These are phyloP conservation scores for Agrochola lota DNA, from an alignment of 2,888 invertebrate species.

Conservation along the genomic window DNA sequence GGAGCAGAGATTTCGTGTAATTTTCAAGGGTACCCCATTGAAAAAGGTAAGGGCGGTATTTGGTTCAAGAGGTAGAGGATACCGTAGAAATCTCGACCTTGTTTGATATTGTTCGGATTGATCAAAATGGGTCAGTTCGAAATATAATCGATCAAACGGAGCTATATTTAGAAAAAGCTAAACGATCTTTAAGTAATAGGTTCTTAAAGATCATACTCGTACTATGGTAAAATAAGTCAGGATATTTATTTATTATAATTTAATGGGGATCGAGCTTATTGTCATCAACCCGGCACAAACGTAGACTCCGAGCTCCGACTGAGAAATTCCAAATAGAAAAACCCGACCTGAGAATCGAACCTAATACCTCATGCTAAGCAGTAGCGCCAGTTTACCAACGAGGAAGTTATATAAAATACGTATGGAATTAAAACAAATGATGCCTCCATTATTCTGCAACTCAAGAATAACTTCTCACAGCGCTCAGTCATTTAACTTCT, in stretches of 20 bases:
- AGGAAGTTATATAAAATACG: not conserved
- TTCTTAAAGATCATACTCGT: not conserved
- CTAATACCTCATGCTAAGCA: not conserved
- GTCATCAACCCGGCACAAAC: too few relatives aligned
- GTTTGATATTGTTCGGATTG: conserved; percentile 34
- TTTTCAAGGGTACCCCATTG: conserved; percentile 41
- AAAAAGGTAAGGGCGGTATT: conserved; percentile 52
- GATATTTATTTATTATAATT: too few relatives aligned
- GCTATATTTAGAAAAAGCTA: conserved; percentile 8
- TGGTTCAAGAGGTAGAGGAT: conserved; percentile 37
- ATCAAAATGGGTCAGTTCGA: conserved; percentile 39
- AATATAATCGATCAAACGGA: conserved; percentile 28
- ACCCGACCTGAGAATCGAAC: not conserved
- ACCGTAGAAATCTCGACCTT: conserved; percentile 41
- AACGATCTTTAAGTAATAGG: not conserved
- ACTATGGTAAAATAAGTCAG: not conserved
- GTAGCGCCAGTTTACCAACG: not conserved
- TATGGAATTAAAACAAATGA: conserved; percentile 17
- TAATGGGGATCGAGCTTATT: too few relatives aligned
- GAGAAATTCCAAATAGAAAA: not conserved
- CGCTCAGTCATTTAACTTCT: conserved; percentile 47
- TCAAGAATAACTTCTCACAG: conserved; percentile 35
- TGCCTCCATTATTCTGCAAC: conserved; percentile 20
- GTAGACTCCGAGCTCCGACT: too few relatives aligned
- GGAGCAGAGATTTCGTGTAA: conserved; percentile 32